Base-by-base conservation (phyloP, 2,797 vertebrate genomes). In the Falco novaeseelandiae region DNA sequence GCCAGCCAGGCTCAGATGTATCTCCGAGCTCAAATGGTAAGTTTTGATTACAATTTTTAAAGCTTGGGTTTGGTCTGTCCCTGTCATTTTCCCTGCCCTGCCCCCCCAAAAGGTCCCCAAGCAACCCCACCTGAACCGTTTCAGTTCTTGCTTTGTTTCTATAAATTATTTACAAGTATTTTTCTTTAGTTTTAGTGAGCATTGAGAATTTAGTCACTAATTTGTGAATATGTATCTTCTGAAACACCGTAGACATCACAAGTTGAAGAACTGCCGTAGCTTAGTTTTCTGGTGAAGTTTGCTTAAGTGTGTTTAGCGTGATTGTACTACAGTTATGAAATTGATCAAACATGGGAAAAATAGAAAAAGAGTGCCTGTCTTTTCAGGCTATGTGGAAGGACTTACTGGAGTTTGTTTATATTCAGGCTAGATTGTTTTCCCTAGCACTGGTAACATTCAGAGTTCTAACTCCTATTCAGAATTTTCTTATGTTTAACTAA, bases 1-100 rank as follows among this genome's bases (percentile, higher is more conserved):
- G 99, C 99, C 89, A 99, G 99, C 98, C 99, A 99, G 98, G 99
- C 99, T 97, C 99, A 99, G 96, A 99, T 99, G 99, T 99, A 99
- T 91, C 99, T 99, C 13, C 98, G 99, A 94, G 99, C 99, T 96
- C 99, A 99, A 97, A 99, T 99, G 99, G 99, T 99, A 98, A 98
- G 98, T 96, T 82, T 61, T 19, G 49, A 29, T 77, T 72, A 30
- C 59, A 72, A 7, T 44, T 86, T 87, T 87, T 67, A 76, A 86
- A 86, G 52, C 12, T 87, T 89, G 49, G 1, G 30, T 89, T 70
- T 76, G 49, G 6, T 67, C 40, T 4, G 0, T n/a, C 8, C 14
- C 32, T 54, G 7, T 36, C 3, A 2, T 73, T 10, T 67, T 25
- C 30, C 6, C 13, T 42, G 40, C 40, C 40, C 40, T 42, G 14